Conservation (phyloP, 2,888 invertebrate genomes). For the Dione vanillae region DNA sequence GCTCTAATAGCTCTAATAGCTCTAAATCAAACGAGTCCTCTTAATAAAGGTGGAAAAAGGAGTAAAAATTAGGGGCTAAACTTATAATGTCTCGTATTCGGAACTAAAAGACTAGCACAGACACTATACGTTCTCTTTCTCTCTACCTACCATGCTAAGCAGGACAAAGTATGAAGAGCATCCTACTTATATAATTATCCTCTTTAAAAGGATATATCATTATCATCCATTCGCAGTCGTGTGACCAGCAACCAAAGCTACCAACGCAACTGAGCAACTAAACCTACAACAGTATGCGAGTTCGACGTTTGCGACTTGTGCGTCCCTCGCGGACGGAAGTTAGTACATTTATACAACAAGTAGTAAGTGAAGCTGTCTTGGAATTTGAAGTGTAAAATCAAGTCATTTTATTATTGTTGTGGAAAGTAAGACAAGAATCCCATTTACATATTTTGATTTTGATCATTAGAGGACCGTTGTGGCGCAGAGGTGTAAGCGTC, state of each 20-base stretch:
- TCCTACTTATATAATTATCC: too few species aligned
- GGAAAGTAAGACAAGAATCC: too few species aligned
- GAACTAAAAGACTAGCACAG: too few species aligned
- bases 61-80: too few species aligned
- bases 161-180: too few species aligned
- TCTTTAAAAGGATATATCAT: too few species aligned
- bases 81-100: too few species aligned
- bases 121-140: background rate
- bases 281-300: slow-evolving; percentile 16
- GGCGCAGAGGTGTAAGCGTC: too few species aligned
- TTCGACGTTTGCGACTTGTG: background rate
- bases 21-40: slow-evolving; percentile 21
- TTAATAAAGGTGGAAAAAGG: slow-evolving; percentile 22
- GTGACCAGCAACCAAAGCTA: background rate
- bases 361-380: background rate
- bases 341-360: slow-evolving; percentile 12
- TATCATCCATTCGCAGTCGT: background rate
- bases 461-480: too few species aligned
- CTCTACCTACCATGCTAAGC: too few species aligned
- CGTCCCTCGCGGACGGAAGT: slow-evolving; percentile 16
- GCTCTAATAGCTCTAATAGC: slow-evolving; percentile 28
- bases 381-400: background rate
- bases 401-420: too few species aligned
- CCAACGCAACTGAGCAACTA: background rate
- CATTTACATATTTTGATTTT: too few species aligned